Conservation (phyloP, 2,888 invertebrate genomes). For the Parthenolecanium corni region DNA sequence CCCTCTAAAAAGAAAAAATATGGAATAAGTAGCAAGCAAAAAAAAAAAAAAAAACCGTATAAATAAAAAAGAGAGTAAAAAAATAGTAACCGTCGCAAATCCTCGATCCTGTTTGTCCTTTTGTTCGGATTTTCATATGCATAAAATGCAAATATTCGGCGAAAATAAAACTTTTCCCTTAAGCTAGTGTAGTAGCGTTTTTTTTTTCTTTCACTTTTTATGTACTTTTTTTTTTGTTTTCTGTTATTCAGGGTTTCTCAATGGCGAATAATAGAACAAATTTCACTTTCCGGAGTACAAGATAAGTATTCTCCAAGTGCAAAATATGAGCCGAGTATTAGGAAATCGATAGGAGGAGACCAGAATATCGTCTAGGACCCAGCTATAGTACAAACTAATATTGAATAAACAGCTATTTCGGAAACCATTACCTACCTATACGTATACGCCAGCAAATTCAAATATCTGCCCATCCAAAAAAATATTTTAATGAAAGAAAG, state of each 20-base stretch:
- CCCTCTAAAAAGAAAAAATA: slow-evolving; percentile 4
- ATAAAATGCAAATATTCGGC: slow-evolving; percentile 19
- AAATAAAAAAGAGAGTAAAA: no score
- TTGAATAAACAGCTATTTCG: no score
- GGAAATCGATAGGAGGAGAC: neutral
- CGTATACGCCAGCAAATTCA: no score
- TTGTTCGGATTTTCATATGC: slow-evolving; percentile 28
- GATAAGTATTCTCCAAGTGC: no score
- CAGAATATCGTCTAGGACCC: neutral
- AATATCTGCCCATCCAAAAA: no score
- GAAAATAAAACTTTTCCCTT: slow-evolving; percentile 19
- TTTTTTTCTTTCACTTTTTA: no score
- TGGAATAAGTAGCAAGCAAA: slow-evolving; percentile 19
- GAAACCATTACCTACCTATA: no score
- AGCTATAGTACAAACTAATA: no score
- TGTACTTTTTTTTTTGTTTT: no score
- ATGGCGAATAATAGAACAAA: no score
- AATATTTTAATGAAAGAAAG: no score
- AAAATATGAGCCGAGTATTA: neutral
- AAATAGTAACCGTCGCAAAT: slow-evolving; percentile 3
- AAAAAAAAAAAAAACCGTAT: slow-evolving; percentile 7
- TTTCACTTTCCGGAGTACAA: no score
- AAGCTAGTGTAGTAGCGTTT: slow-evolving; percentile 3
- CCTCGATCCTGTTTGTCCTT: slow-evolving; percentile 23
- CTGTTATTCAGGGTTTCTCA: neutral